Percentiles rank a stretch among this genome's conserved stretches.
Evolutionary conservation across 2,797 vertebrate genomes (phyloP).

Genomic region (Aphelocoma californica): DNA sequence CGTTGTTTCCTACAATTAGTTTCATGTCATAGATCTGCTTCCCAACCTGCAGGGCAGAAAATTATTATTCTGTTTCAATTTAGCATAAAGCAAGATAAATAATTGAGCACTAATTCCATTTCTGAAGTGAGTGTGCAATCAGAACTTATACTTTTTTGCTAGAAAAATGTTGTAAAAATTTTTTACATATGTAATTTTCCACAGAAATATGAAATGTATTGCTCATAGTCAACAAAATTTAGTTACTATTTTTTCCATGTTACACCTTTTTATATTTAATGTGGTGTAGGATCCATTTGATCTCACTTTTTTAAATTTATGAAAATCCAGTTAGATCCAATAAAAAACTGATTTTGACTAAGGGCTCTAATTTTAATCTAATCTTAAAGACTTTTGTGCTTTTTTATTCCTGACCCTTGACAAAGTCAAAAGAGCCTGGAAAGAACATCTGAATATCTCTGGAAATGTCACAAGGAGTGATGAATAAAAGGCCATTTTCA

Average conservation of each 20-base stretch:
- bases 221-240: not conserved
- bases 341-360: not conserved
- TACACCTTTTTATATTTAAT: not conserved
- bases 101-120: not conserved
- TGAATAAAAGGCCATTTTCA: conserved; percentile 19
- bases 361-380: not conserved
- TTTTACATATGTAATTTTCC: not conserved
- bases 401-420: not conserved
- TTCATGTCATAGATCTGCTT: not conserved
- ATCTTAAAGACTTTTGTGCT: not conserved
- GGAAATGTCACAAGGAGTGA: not conserved
- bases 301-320: not conserved
- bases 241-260: not conserved
- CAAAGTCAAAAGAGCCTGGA: conserved; percentile 4
- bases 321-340: not conserved
- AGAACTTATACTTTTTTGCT: not conserved
- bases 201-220: not conserved
- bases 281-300: not conserved
- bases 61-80: not conserved
- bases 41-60: not conserved
- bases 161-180: not conserved
- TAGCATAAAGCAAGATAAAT: not conserved
- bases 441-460: not conserved
- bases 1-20: not conserved
- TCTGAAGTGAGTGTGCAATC: not conserved